These are phyloP conservation scores for Ceyx melanurus DNA, from an alignment of 2,113 vertebrate genomes.

Conservation along the genomic window DNA sequence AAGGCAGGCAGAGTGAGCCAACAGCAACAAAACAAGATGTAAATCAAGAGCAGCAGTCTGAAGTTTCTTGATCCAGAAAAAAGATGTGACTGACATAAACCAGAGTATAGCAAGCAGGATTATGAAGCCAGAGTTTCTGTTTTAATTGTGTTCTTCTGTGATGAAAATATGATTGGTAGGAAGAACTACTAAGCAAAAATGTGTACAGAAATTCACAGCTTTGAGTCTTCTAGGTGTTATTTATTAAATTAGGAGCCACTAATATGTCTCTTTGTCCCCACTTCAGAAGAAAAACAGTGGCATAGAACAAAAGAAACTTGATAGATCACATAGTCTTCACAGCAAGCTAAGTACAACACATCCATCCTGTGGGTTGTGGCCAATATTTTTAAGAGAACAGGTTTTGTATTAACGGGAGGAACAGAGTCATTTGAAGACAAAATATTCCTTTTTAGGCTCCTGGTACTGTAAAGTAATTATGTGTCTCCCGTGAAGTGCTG, in stretches of 20 bases:
- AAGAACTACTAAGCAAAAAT: slow-evolving; percentile 2
- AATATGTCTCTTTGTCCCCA: background rate
- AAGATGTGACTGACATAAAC: background rate
- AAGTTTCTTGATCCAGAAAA: background rate
- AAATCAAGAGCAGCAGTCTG: background rate
- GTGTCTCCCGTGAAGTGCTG: background rate
- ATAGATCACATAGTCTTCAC: background rate
- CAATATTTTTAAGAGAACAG: background rate
- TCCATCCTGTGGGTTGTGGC: background rate
- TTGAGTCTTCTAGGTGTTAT: background rate
- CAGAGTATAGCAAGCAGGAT: background rate
- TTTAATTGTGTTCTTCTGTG: background rate
- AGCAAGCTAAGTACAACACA: background rate
- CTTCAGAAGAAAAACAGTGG: background rate
- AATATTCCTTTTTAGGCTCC: background rate
- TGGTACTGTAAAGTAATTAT: background rate
- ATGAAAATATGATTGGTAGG: background rate
- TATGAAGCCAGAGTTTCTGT: slow-evolving; percentile 18
- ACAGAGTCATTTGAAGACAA: background rate
- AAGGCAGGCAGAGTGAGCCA: background rate
- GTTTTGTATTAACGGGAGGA: background rate
- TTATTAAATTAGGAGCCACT: slow-evolving; percentile 2
- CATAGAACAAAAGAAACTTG: background rate
- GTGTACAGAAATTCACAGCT: background rate
- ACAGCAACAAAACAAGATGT: background rate